phyloP scores from a whole-genome alignment of 2,888 invertebrate species.

The Athetis lepigone region DNA sequence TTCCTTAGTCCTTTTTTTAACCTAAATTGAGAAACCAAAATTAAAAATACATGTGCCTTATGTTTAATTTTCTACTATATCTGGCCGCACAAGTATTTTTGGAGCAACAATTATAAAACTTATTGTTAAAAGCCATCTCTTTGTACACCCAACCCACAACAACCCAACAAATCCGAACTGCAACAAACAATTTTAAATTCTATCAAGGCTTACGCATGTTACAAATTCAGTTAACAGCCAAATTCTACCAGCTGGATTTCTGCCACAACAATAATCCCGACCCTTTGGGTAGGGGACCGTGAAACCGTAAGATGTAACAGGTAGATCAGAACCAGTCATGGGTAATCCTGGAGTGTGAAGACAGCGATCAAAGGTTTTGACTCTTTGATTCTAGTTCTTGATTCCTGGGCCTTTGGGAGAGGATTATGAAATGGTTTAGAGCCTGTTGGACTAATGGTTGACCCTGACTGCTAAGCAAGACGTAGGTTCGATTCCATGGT shows the following conservation, averaged over 20 bases:
- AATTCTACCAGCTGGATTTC: conserved; percentile 44
- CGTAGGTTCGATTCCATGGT: too few relatives aligned
- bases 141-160: too few relatives aligned
- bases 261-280: conserved; percentile 43
- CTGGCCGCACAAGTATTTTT: too few relatives aligned
- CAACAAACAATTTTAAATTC: conserved; percentile 2
- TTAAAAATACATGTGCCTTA: too few relatives aligned
- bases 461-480: too few relatives aligned
- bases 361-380: conserved; percentile 22
- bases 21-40: too few relatives aligned
- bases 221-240: conserved; percentile 32
- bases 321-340: conserved; percentile 42
- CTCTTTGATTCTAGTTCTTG: conserved; percentile 21
- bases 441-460: too few relatives aligned
- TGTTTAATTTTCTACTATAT: too few relatives aligned
- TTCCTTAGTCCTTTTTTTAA: too few relatives aligned
- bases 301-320: conserved; percentile 46
- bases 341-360: conserved; percentile 38
- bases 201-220: conserved; percentile 22
- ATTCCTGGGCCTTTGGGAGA: neutral
- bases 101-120: too few relatives aligned
- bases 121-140: too few relatives aligned
- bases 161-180: neutral
- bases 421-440: too few relatives aligned
- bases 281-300: conserved; percentile 45